Conservation (phyloP, 2,888 invertebrate species). For the Drosophila conformis region DNA sequence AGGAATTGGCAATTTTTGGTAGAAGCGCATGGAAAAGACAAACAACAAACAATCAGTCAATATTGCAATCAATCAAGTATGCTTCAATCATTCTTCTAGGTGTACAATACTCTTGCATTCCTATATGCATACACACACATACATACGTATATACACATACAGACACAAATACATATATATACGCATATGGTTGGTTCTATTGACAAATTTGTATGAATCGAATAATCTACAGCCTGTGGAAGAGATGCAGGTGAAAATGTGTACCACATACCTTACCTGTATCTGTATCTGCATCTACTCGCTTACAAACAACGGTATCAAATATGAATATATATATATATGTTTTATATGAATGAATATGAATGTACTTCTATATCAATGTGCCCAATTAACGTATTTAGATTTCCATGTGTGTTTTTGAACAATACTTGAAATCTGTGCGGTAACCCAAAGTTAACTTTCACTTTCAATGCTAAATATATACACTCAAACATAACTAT, state of each 20-base stretch:
- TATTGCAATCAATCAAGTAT: slow-evolving; percentile 73
- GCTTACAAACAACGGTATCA: slow-evolving; percentile 22
- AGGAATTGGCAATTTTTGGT: slow-evolving; percentile 17
- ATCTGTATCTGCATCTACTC: background rate
- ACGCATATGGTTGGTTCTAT: background rate
- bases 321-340: slow-evolving; percentile 3
- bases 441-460: slow-evolving; percentile 82
- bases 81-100: slow-evolving; percentile 49
- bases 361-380: slow-evolving; percentile 46
- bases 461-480: slow-evolving; percentile 55
- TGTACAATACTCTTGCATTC: slow-evolving; percentile 11
- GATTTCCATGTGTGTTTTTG: slow-evolving; percentile 59
- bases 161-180: background rate
- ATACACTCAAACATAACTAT: background rate
- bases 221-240: background rate
- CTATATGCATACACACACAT: background rate
- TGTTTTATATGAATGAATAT: slow-evolving; percentile 1
- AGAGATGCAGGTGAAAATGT: background rate
- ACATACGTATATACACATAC: background rate
- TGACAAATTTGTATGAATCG: background rate
- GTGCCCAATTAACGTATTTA: slow-evolving; percentile 64
- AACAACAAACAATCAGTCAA: slow-evolving; percentile 64
- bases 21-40: background rate
- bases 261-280: background rate
- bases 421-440: slow-evolving; percentile 48